Conservation (phyloP, 2,888 invertebrate genomes). For the Nasonia oneida region DNA sequence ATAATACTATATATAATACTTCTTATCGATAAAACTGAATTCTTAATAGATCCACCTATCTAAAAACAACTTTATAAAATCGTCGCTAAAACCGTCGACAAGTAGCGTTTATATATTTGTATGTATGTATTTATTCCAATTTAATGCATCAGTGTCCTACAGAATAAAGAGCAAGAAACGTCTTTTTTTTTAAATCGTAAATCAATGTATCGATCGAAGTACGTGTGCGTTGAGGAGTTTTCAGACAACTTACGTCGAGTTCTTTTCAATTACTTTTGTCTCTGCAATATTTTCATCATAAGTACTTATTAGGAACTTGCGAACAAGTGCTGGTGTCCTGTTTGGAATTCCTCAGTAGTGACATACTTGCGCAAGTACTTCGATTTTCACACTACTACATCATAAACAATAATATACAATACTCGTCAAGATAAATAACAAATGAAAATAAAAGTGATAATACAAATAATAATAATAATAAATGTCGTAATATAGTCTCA, state of each 20-base stretch:
- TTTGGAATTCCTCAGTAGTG: neutral
- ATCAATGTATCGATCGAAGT: constrained; percentile 60
- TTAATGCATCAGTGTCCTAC: constrained; percentile 22
- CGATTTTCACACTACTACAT: neutral
- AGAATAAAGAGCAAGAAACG: constrained; percentile 34
- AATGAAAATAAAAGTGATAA: constrained; percentile 36
- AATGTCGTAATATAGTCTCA: constrained; percentile 41
- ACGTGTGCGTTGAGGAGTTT: constrained; percentile 35
- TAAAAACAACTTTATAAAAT: constrained; percentile 72
- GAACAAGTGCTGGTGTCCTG: neutral
- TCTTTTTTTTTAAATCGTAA: constrained; percentile 18
- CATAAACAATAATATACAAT: constrained; percentile 50
- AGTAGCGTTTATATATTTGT: constrained; percentile 50
- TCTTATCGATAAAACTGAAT: constrained; percentile 40
- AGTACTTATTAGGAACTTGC: constrained; percentile 29
- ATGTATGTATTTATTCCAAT: constrained; percentile 57
- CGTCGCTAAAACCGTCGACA: constrained; percentile 64
- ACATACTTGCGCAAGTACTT: constrained; percentile 3
- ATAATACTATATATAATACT: constrained; percentile 55
- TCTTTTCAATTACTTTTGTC: neutral
- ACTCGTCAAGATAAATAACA: constrained; percentile 43
- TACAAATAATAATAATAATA: constrained; percentile 22
- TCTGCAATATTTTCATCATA: neutral
- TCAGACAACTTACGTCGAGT: neutral
- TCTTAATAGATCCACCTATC: constrained; percentile 61